A percentile compares a stretch with the other conserved stretches of the same genome.
Evolutionary conservation across 2,113 vertebrate species (phyloP).

Genomic region (rabbit (Oryctolagus cuniculus)): mOryCun1.1 NC_091432.1:41686501-41687000

Average conservation of each 20-base stretch:
- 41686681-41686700: not conserved
- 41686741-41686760: constrained; percentile 43
- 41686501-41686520: not conserved
- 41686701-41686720: not conserved
- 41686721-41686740: not conserved
- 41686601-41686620: constrained; percentile 54
- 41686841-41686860: not conserved
- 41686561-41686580: not conserved
- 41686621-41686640: constrained; percentile 32
- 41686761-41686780: not conserved
- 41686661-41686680: constrained; percentile 22
- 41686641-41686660: constrained; percentile 37
- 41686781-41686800: not conserved
- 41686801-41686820: not conserved
- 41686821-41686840: not conserved
- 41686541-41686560: not conserved
- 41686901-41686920: not conserved
- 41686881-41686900: not conserved
- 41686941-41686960: not conserved
- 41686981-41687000: not conserved
- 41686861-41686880: not conserved
- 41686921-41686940: not conserved
- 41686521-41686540: not conserved
- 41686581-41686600: constrained; percentile 26
- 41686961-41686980: not conserved